phyloP scores from a whole-genome alignment of 2,888 invertebrate species.

The Lasioglossum oenotherae region DNA sequence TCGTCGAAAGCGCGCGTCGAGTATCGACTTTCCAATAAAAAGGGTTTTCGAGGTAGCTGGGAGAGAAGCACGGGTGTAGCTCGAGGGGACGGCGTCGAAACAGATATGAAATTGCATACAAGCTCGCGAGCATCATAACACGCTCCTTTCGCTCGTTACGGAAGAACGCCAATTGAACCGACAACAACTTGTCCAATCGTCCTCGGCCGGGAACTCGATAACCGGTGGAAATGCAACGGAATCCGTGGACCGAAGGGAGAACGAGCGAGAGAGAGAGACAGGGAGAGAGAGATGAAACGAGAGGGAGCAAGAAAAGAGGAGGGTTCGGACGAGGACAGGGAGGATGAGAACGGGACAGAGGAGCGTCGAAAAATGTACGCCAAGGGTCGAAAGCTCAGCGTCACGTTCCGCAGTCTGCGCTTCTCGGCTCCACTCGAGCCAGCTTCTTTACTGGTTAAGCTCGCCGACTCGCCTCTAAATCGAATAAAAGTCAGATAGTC shows the following conservation, averaged over 20 bases:
- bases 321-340: constrained; percentile 3
- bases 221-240: constrained; percentile 49
- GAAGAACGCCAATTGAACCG: constrained; percentile 54
- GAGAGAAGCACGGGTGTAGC: neutral
- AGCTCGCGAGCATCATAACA: constrained; percentile 48
- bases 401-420: constrained; percentile 59
- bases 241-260: constrained; percentile 21
- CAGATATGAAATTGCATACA: constrained; percentile 55
- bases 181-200: constrained; percentile 59
- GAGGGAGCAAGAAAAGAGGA: neutral
- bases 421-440: constrained; percentile 55
- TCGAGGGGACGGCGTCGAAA: neutral
- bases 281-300: no score
- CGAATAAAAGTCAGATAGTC: constrained; percentile 77
- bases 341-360: constrained; percentile 21
- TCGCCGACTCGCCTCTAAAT: constrained; percentile 72
- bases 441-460: constrained; percentile 68
- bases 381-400: constrained; percentile 54
- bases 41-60: neutral
- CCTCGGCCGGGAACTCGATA: constrained; percentile 43
- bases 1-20: neutral
- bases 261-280: neutral
- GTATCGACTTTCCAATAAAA: constrained; percentile 19
- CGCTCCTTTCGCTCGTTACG: constrained; percentile 54
- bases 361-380: constrained; percentile 59